phyloP scores from a whole-genome alignment of 2,888 invertebrate species.

The Sericinus montela region DNA sequence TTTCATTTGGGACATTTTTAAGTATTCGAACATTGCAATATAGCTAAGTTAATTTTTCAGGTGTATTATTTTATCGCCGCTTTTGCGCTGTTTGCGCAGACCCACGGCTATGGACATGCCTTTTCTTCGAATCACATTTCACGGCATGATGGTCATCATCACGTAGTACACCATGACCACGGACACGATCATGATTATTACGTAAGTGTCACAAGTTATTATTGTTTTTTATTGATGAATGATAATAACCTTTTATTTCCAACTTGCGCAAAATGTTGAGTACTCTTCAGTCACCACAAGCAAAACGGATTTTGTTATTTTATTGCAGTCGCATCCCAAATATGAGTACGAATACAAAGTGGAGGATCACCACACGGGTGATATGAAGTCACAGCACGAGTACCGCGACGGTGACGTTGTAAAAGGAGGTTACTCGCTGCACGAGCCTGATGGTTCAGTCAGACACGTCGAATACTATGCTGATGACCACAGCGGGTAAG shows the following conservation, averaged over 20 bases:
- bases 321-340: conserved; percentile 36
- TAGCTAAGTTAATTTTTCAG: not conserved
- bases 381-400: conserved; percentile 15
- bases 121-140: conserved; percentile 32
- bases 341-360: conserved; percentile 37
- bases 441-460: conserved; percentile 69
- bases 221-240: not conserved
- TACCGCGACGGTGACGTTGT: conserved; percentile 15
- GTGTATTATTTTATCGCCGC: not conserved
- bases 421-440: conserved; percentile 37
- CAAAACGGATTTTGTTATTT: no score
- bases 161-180: conserved; percentile 24
- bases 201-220: no score
- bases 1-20: no score
- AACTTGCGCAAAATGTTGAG: no score
- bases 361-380: conserved; percentile 33
- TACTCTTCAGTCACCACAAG: no score
- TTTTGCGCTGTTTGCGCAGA: conserved; percentile 3
- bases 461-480: conserved; percentile 71
- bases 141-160: conserved; percentile 29
- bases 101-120: conserved; percentile 18
- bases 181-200: conserved; percentile 21
- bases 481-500: conserved; percentile 63
- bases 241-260: no score
- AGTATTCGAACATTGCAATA: no score